A percentile compares a stretch with the other conserved stretches of the same genome.
These are phyloP conservation scores for Mormyrus hasselquistii DNA, from an alignment of 2,797 vertebrate genomes.

Conservation along the genomic window DNA sequence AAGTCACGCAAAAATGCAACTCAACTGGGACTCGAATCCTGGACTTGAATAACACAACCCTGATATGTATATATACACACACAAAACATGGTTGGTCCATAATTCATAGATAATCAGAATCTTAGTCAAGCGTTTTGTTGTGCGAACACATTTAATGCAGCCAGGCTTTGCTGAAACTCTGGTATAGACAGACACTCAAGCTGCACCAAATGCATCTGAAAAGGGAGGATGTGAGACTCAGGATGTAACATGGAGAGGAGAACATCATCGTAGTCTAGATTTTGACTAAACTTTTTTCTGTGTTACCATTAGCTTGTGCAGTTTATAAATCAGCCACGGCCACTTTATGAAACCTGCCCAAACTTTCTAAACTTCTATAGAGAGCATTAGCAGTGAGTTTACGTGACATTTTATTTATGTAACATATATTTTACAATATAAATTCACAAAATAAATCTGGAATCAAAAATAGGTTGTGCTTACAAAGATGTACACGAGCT, in stretches of 20 bases:
- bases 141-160: constrained; percentile 22
- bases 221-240: constrained; percentile 36
- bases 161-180: neutral
- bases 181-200: constrained; percentile 29
- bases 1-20: neutral
- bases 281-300: neutral
- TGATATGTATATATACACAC: neutral
- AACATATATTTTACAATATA: neutral
- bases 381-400: neutral
- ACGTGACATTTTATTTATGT: neutral
- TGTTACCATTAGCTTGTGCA: neutral
- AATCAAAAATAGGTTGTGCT: neutral
- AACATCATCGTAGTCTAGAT: constrained; percentile 6
- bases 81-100: constrained; percentile 11
- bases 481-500: neutral
- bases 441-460: neutral
- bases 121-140: constrained; percentile 29
- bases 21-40: neutral
- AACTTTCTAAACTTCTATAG: neutral
- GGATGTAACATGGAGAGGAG: constrained; percentile 33
- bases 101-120: neutral
- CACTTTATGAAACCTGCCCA: neutral
- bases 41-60: neutral
- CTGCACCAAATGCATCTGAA: constrained; percentile 14
- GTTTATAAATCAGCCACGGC: neutral